Percentiles rank a stretch among this genome's conserved stretches.
Evolutionary conservation across 2,888 invertebrate species (phyloP).

Genomic region (Dryomyza anilis): DNA sequence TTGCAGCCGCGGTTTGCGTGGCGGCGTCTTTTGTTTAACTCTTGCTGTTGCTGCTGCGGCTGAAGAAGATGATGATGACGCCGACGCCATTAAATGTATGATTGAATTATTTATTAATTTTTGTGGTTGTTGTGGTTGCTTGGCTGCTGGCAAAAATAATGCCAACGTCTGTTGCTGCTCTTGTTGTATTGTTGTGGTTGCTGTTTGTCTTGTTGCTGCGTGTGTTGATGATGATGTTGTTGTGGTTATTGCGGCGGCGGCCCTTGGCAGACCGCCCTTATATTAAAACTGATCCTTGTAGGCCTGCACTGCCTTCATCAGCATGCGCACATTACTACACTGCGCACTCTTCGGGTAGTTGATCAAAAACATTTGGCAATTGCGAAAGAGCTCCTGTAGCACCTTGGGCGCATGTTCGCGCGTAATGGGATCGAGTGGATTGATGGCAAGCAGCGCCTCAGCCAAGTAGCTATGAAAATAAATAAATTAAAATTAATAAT

Average conservation of each 20-base stretch:
- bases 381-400: constrained; percentile 75
- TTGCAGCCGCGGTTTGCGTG: no score
- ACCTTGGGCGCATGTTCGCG: constrained; percentile 83
- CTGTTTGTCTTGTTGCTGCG: constrained; percentile 16
- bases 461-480: constrained; percentile 79
- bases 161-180: not conserved
- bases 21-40: no score
- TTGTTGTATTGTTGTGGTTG: not conserved
- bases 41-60: no score
- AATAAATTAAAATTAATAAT: constrained; percentile 19
- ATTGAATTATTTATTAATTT: no score
- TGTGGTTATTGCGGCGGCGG: constrained; percentile 30
- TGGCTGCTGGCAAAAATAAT: not conserved
- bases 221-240: constrained; percentile 4
- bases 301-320: constrained; percentile 60
- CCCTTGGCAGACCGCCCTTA: constrained; percentile 24
- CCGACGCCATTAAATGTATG: no score
- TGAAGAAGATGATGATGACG: not conserved
- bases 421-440: constrained; percentile 76
- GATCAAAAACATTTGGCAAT: constrained; percentile 72
- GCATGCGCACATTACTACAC: constrained; percentile 58
- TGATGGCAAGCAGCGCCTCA: constrained; percentile 84
- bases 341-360: constrained; percentile 72
- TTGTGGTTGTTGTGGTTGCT: no score
- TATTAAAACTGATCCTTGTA: constrained; percentile 54